Evolutionary conservation across 2,888 invertebrate genomes (phyloP).

Genomic region (Oxyscelio sp.): DNA sequence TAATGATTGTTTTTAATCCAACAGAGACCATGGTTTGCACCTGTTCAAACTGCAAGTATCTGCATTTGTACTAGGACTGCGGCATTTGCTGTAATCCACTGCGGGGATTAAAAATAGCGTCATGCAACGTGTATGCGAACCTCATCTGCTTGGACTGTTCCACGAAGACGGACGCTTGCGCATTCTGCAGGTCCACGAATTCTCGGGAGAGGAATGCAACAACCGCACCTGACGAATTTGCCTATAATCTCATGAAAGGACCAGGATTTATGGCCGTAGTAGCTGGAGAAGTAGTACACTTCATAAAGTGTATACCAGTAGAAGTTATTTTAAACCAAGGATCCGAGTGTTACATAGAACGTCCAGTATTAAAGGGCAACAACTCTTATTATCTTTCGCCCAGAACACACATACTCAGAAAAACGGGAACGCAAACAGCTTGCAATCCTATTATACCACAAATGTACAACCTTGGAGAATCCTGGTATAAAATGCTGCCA

Average conservation of each 20-base stretch:
- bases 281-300: conserved; percentile 77
- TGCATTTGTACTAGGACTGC: no score
- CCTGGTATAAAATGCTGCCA: conserved; percentile 10
- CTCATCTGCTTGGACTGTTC: no score
- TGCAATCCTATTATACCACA: conserved; percentile 73
- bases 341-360: conserved; percentile 64
- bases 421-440: conserved; percentile 37
- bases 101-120: no score
- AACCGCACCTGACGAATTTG: conserved; percentile 76
- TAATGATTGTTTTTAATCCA: no score
- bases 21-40: no score
- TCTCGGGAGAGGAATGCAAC: no score
- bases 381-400: conserved; percentile 72
- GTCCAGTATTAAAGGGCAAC: conserved; percentile 24
- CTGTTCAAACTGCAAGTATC: no score
- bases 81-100: no score
- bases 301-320: conserved; percentile 77
- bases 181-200: no score
- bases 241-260: conserved; percentile 70
- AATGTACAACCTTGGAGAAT: conserved; percentile 62
- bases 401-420: conserved; percentile 72
- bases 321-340: conserved; percentile 66
- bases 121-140: no score
- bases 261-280: conserved; percentile 76
- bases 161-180: no score